Percentiles rank a stretch among this genome's conserved stretches.
Conservation (phyloP, 1,140 invertebrate genomes). For the Achroia grisella region DNA sequence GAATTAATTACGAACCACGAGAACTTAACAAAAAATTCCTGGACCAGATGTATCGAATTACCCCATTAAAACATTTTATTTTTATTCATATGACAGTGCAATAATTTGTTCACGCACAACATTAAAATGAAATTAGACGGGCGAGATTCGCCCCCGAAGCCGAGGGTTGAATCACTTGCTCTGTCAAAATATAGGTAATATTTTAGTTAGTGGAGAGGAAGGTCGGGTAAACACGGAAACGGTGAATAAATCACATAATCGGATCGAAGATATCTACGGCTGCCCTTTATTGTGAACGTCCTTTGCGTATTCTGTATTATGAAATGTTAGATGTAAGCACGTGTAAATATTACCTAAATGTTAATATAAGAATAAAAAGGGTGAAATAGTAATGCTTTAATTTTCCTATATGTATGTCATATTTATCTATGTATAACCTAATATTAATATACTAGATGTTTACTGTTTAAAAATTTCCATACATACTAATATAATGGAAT, state of each 20-base stretch:
- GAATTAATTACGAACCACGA: slow-evolving; percentile 57
- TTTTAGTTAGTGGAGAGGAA: slow-evolving; percentile 34
- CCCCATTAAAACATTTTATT: slow-evolving; percentile 49
- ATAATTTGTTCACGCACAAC: slow-evolving; percentile 64
- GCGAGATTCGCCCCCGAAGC: slow-evolving; percentile 30
- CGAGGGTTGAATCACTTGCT: slow-evolving; percentile 38
- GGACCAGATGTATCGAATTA: slow-evolving; percentile 53
- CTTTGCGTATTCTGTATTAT: slow-evolving; percentile 8
- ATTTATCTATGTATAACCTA: too few species aligned
- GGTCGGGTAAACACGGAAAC: slow-evolving; percentile 28
- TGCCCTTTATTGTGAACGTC: slow-evolving; percentile 6
- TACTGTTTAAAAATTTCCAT: too few species aligned
- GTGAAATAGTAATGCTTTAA: too few species aligned
- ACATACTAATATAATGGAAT: too few species aligned
- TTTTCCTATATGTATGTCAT: too few species aligned
- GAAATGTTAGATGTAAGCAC: not conserved
- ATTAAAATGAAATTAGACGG: slow-evolving; percentile 59
- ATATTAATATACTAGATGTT: too few species aligned
- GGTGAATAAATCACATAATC: slow-evolving; percentile 54
- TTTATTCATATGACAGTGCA: slow-evolving; percentile 57
- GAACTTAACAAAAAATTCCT: slow-evolving; percentile 45
- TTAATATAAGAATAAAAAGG: too few species aligned
- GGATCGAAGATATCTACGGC: slow-evolving; percentile 27
- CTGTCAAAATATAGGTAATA: slow-evolving; percentile 57
- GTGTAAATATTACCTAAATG: too few species aligned